Evolutionary conservation across 2,888 invertebrate species (phyloP).

Genomic region (Ethmia dodecea): DNA sequence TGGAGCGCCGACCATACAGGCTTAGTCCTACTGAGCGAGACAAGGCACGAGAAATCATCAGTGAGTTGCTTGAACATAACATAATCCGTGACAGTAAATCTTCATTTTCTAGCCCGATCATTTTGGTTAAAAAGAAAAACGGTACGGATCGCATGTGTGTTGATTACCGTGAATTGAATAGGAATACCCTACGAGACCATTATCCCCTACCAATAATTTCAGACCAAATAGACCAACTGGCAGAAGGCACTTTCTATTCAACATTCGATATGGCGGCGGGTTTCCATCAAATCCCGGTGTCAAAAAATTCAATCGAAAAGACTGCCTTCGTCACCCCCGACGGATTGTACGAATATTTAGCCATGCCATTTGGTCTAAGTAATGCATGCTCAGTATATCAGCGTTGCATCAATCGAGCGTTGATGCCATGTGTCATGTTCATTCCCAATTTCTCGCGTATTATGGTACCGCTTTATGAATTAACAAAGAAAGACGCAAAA

Average conservation of each 20-base stretch:
- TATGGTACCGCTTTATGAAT: too few relatives aligned
- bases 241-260: slow-evolving; percentile 13
- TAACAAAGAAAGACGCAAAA: too few relatives aligned
- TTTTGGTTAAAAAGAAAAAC: slow-evolving; percentile 21
- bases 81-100: slow-evolving; percentile 30
- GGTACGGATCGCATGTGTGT: slow-evolving; percentile 26
- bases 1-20: slow-evolving; percentile 27
- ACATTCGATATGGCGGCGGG: slow-evolving; percentile 22
- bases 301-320: slow-evolving; percentile 21
- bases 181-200: slow-evolving; percentile 21
- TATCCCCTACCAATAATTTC: slow-evolving; percentile 24
- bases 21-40: slow-evolving; percentile 26
- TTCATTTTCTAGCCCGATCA: slow-evolving; percentile 28
- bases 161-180: slow-evolving; percentile 23
- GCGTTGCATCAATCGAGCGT: slow-evolving; percentile 20
- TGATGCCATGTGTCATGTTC: slow-evolving; percentile 4
- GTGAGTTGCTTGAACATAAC: slow-evolving; percentile 23
- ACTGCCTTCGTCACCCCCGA: slow-evolving; percentile 26
- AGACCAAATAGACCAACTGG: slow-evolving; percentile 25
- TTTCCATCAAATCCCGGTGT: slow-evolving; percentile 25
- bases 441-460: slow-evolving; percentile 1
- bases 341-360: slow-evolving; percentile 27
- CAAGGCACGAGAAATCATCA: slow-evolving; percentile 23
- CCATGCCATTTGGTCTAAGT: slow-evolving; percentile 28
- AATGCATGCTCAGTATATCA: slow-evolving; percentile 26